Percentiles rank a stretch among this genome's conserved stretches.
These are phyloP conservation scores for Scarus forsteni DNA, from an alignment of 2,797 vertebrate species.

Conservation along the genomic window DNA sequence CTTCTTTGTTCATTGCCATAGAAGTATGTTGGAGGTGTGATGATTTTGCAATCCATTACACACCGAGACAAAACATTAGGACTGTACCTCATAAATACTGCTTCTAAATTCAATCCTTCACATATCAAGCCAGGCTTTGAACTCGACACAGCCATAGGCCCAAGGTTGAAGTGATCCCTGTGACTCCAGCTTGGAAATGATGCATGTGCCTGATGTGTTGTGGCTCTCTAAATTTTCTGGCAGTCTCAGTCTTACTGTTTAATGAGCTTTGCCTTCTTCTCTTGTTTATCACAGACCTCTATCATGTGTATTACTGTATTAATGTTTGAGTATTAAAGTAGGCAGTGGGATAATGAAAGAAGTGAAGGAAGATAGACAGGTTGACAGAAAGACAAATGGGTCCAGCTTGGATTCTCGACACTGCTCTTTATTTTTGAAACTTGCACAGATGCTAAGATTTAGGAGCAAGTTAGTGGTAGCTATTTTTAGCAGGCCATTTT, in stretches of 20 bases:
- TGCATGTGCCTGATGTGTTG: constrained; percentile 55
- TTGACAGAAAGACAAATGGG: constrained; percentile 85
- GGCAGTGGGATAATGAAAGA: constrained; percentile 60
- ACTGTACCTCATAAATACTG: constrained; percentile 73
- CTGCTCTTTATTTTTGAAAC: constrained; percentile 88
- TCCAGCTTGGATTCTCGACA: constrained; percentile 80
- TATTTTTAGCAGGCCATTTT: constrained; percentile 91
- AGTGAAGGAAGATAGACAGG: constrained; percentile 74
- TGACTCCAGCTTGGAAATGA: constrained; percentile 45
- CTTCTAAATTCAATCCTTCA: constrained; percentile 74
- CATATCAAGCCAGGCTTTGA: constrained; percentile 64
- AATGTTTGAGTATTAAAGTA: constrained; percentile 71
- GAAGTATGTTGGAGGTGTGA: constrained; percentile 65
- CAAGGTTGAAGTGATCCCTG: constrained; percentile 72
- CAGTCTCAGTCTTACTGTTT: constrained; percentile 35
- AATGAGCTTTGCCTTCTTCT: constrained; percentile 14
- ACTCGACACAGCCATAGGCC: constrained; percentile 56
- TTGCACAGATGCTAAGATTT: constrained; percentile 87
- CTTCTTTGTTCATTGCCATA: constrained; percentile 49
- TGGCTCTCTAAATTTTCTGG: constrained; percentile 35
- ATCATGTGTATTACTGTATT: neutral
- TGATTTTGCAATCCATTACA: constrained; percentile 64
- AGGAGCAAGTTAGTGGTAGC: constrained; percentile 86
- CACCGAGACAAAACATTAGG: constrained; percentile 66
- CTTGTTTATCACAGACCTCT: constrained; percentile 19